phyloP scores from a whole-genome alignment of 1,140 invertebrate genomes.

The Lordiphosa clarofinis region DNA sequence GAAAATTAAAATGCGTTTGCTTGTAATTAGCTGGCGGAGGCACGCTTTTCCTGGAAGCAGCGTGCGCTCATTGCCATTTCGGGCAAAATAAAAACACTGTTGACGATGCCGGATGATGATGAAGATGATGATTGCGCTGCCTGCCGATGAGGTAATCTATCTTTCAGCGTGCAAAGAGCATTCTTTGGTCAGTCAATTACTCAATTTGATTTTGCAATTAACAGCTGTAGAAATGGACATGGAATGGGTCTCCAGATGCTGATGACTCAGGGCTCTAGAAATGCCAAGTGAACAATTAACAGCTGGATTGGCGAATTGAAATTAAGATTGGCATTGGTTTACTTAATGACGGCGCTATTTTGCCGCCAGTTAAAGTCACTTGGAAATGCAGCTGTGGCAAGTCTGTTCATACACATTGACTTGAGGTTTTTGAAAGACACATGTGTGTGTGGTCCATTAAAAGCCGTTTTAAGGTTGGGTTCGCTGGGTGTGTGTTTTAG shows the following conservation, averaged over 20 bases:
- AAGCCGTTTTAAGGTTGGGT: not conserved
- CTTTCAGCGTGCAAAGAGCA: constrained; percentile 20
- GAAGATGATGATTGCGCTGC: constrained; percentile 12
- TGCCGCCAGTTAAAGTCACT: constrained; percentile 5
- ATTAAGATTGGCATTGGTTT: constrained; percentile 12
- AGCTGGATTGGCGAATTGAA: constrained; percentile 4
- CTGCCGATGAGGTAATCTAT: constrained; percentile 60
- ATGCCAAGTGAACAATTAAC: constrained; percentile 3
- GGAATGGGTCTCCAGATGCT: constrained; percentile 3
- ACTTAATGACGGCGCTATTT: constrained; percentile 7
- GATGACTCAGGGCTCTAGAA: constrained; percentile 11
- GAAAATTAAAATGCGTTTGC: constrained; percentile 77
- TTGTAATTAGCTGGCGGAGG: constrained; percentile 53
- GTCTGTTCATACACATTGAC: not conserved
- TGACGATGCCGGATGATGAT: constrained; percentile 19
- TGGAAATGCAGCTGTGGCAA: constrained; percentile 11
- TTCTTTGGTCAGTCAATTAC: constrained; percentile 43
- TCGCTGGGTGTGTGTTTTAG: not conserved
- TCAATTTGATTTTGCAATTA: constrained; percentile 73
- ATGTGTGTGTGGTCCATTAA: constrained; percentile 8
- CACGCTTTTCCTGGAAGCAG: constrained; percentile 62
- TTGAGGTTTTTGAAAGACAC: not conserved
- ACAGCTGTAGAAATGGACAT: constrained; percentile 47
- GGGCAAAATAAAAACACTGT: constrained; percentile 32
- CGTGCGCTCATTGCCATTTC: constrained; percentile 65